Percentiles rank a stretch among this genome's conserved stretches.
phyloP scores from a whole-genome alignment of 2,888 invertebrate species.

The Laspeyria flexula region DNA sequence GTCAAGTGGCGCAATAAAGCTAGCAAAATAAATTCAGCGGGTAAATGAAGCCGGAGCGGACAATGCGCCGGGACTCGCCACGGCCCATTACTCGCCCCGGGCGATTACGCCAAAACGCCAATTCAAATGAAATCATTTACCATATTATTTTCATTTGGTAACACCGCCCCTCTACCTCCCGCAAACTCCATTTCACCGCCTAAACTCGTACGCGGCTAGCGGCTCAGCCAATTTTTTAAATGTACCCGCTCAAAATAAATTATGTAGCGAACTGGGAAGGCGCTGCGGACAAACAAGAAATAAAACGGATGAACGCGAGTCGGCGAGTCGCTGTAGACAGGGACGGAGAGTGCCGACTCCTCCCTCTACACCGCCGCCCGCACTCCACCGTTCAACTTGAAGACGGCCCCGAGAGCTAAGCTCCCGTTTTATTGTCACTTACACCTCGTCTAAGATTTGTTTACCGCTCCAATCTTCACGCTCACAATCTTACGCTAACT shows the following conservation, averaged over 20 bases:
- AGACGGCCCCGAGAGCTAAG: conserved; percentile 83
- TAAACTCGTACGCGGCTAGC: conserved; percentile 64
- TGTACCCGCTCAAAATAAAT: conserved; percentile 83
- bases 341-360: conserved; percentile 62
- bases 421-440: conserved; percentile 85
- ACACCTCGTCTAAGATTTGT: conserved; percentile 78
- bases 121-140: conserved; percentile 74
- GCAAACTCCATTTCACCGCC: conserved; percentile 77
- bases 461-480: conserved; percentile 58
- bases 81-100: conserved; percentile 74
- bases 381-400: conserved; percentile 71
- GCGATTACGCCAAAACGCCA: conserved; percentile 69
- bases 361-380: conserved; percentile 43
- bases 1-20: conserved; percentile 65
- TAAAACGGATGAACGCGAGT: conserved; percentile 75
- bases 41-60: conserved; percentile 73
- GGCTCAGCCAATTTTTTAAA: conserved; percentile 82
- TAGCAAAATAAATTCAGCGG: conserved; percentile 68
- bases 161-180: conserved; percentile 58
- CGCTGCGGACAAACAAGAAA: conserved; percentile 79
- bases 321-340: conserved; percentile 57
- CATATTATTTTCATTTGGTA: conserved; percentile 73
- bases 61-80: conserved; percentile 68
- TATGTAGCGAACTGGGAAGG: conserved; percentile 79
- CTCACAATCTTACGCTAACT: conserved; percentile 48